phyloP scores from a whole-genome alignment of 2,113 vertebrate species.

The Corynorhinus townsendii region DNA sequence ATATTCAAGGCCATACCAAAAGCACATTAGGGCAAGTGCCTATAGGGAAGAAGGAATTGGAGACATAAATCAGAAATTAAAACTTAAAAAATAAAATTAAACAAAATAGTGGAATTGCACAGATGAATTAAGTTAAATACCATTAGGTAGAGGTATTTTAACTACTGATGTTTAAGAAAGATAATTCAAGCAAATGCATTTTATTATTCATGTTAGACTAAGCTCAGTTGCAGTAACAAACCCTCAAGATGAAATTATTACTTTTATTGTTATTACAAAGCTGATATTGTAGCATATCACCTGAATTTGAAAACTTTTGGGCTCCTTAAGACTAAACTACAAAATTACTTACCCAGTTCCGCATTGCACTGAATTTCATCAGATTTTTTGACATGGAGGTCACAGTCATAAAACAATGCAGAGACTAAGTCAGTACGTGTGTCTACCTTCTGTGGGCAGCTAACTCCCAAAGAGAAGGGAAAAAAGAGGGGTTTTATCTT shows the following conservation, averaged over 20 bases:
- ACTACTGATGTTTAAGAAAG: neutral
- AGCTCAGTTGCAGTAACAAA: slow-evolving; percentile 3
- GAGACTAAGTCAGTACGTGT: neutral
- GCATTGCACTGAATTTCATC: neutral
- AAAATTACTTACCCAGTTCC: neutral
- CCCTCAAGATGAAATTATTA: neutral
- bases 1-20: neutral
- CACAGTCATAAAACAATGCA: neutral
- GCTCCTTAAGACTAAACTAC: neutral
- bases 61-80: slow-evolving; percentile 31
- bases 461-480: neutral
- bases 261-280: neutral
- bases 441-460: neutral
- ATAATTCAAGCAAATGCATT: neutral
- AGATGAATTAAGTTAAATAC: neutral
- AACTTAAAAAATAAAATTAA: neutral
- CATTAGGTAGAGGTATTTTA: slow-evolving; percentile 4
- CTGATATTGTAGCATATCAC: neutral
- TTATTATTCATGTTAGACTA: neutral
- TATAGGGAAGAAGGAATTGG: neutral
- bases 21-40: neutral
- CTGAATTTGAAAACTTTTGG: neutral
- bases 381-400: neutral
- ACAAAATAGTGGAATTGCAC: neutral
- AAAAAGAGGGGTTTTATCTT: neutral